Base-by-base conservation (phyloP, 2,888 invertebrate species). In the Plemyria rubiginata region DNA sequence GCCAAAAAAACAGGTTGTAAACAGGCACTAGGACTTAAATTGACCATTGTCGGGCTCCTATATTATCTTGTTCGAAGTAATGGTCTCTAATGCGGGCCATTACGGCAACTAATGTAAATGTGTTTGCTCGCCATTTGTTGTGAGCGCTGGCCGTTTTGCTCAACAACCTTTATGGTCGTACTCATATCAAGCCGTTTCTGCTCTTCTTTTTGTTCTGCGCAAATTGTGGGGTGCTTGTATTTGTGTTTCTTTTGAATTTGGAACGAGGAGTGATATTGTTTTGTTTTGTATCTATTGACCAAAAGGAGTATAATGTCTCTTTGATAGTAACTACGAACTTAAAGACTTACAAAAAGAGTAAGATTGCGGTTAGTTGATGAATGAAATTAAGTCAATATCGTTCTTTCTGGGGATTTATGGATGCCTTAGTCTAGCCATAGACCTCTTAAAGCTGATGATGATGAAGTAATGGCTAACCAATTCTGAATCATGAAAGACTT, bases 51-150 rank as follows among this genome's bases (percentile, higher is more conserved):
- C 50, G 49, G 41, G 43, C 67, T 65, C 58, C 61, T 68, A 68
- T 61, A 70, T 71, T 71, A 71, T 71, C 71, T 69, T 65, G 66
- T 66, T 65, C 60, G 66, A 60, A 62, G 61, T 66, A 70, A 70
- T 70, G 64, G 67, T 62, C 65, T 65, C 82, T 86, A 87, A 88
- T 87, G 88, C 76, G 71, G 76, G 74, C 78, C 86, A 86, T 90
- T 89, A 88, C 79, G 80, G 70, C 78, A 83, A 87, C 87, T 87
- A 85, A 88, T 87, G 88, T 87, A 82, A 85, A 87, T 86, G 85
- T 84, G 84, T 84, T 84, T 84, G 85, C 81, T 76, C 73, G 74
- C 76, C 81, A 83, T 86, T 85, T 85, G 84, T 84, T 63, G 50
- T 13, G 77, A 75, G 63, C 68, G 69, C 70, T 67, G 68, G 69